These are phyloP conservation scores for Epizoanthus illoricatus DNA, from an alignment of 92 coral and sea anemone genomes.

Conservation along the genomic window DNA sequence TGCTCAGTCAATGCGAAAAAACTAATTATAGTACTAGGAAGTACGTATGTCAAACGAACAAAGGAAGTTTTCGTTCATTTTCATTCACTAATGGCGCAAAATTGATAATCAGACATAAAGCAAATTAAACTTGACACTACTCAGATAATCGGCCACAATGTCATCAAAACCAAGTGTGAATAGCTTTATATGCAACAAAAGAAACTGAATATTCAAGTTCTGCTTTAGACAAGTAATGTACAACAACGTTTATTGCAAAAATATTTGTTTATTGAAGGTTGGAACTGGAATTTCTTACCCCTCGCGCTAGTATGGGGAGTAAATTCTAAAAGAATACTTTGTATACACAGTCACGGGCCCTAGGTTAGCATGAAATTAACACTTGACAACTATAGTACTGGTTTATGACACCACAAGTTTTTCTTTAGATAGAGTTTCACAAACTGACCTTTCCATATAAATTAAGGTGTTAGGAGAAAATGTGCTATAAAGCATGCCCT, in stretches of 20 bases:
- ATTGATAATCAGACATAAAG: constrained; percentile 13
- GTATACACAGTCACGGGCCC: no score
- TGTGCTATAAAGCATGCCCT: not conserved
- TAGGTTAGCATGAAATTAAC: no score
- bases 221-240: constrained; percentile 1
- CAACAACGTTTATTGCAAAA: not conserved
- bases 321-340: not conserved
- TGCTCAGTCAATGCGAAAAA: not conserved
- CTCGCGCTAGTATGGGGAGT: not conserved
- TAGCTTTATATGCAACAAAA: not conserved
- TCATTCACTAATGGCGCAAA: constrained; percentile 18
- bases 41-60: constrained; percentile 9
- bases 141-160: constrained; percentile 16
- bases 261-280: constrained; percentile 1
- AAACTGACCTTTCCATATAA: not conserved
- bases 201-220: constrained; percentile 26
- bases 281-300: not conserved
- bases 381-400: no score
- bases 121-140: constrained; percentile 19
- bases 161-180: not conserved
- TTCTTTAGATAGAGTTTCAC: not conserved
- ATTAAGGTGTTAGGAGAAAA: constrained; percentile 3
- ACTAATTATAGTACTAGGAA: not conserved
- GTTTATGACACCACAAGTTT: no score
- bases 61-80: not conserved